Percentiles rank a stretch among this genome's conserved stretches.
These are phyloP conservation scores for Sparidentex hasta DNA, from an alignment of 2,797 vertebrate species.

Conservation along the genomic window DNA sequence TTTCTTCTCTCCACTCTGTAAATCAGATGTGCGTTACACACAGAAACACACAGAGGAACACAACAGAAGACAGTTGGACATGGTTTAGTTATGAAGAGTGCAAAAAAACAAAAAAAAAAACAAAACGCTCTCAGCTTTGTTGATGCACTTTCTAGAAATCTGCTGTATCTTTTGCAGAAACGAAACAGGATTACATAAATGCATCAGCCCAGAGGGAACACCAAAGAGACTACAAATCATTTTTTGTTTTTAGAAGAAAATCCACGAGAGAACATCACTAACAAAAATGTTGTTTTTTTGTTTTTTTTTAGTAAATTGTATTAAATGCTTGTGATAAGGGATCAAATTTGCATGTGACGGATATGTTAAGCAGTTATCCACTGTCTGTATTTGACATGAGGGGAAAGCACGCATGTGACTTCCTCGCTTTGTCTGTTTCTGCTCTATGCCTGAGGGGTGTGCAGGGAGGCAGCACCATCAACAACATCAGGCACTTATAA, in stretches of 20 bases:
- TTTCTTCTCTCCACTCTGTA: neutral
- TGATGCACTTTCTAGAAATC: conserved; percentile 26
- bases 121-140: neutral
- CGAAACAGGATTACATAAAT: conserved; percentile 12
- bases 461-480: conserved; percentile 43
- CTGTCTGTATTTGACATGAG: conserved; percentile 60
- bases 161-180: neutral
- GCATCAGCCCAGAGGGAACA: conserved; percentile 1
- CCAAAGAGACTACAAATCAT: neutral
- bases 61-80: conserved; percentile 22
- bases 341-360: conserved; percentile 62
- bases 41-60: conserved; percentile 4
- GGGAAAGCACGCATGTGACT: conserved; percentile 2
- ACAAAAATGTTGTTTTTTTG: conserved; percentile 50
- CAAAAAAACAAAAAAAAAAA: no score
- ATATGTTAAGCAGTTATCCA: conserved; percentile 54
- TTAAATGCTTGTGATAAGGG: conserved; percentile 61
- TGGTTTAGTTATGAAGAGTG: conserved; percentile 33
- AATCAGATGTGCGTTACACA: conserved; percentile 30
- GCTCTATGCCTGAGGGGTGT: conserved; percentile 26
- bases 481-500: conserved; percentile 64
- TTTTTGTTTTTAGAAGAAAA: neutral
- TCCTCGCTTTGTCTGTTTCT: conserved; percentile 17
- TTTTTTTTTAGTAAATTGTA: conserved; percentile 62
- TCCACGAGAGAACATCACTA: conserved; percentile 43